Base-by-base conservation (phyloP, 2,113 vertebrate genomes). In the Indri indri region DNA sequence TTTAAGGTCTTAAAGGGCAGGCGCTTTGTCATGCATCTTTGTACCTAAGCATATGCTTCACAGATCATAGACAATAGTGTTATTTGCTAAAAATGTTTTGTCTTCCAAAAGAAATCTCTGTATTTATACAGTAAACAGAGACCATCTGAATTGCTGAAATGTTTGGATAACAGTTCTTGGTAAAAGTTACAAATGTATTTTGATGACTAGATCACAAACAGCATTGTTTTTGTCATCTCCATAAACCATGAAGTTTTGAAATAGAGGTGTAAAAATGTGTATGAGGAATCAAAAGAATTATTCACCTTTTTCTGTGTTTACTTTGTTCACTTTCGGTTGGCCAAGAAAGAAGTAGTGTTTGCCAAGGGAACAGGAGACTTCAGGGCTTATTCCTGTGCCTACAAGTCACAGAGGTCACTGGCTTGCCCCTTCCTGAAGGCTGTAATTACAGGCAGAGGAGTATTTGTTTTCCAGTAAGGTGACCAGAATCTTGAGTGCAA, bases 381-480 rank as follows among this genome's bases (percentile, higher is more conserved):
- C 37, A 71, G 68, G 50, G 73, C 77, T 88, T 76, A 61, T 93
- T 97, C 90, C 65, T 90, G 34, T 97, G 87, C 93, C 92, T 96
- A 86, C 88, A 97, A 92, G 89, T 97, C 37, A 70, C 65, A 66
- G 73, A 98, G 96, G 94, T 94, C 97, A 85, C 50, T 76, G 91
- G 47, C 80, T 81, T 95, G 93, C 86, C 91, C 88, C 91, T 97
- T 98, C 96, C 93, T 96, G 91, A 96, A 88, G 95, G 22, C 61
- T 96, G 0, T 94, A 95, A 98, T 92, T 97, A 97, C 61, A 97
- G 77, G 83, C 82, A 95, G 42, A 90, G 68, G 23, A 37, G 92
- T 92, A 88, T 90, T 97, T 89, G 50, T 96, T 88, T 98, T 96
- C 87, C 95, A 96, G 91, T 80, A 95, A 93, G 90, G 83, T 94